Base-by-base conservation (phyloP, 2,113 vertebrate genomes). In the Tringa solitaria region DNA sequence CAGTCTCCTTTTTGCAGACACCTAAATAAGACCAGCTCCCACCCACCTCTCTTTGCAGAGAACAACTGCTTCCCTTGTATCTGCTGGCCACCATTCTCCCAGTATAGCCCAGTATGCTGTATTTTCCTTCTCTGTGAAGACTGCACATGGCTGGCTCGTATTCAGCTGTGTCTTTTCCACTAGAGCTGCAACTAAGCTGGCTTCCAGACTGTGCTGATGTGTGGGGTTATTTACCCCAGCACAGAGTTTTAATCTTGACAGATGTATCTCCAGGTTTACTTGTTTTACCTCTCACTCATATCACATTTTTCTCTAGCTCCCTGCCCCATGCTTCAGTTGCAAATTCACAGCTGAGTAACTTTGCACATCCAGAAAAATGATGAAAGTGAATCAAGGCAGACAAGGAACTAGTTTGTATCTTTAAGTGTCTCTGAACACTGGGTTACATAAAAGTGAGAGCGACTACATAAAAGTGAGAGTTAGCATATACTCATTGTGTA, bases 111-210 rank as follows among this genome's bases (percentile, higher is more conserved):
- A 72, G n/a, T n/a, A n/a, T 13, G 43, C 20, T 23, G 7, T 35
- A n/a, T n/a, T 9, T 82, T 37, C 48, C 23, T 76, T 28, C 54
- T 69, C 46, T 54, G 24, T 4, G 14, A 24, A 23, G 26, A 46
- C n/a, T 0, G 1, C 43, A 41, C 1, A 1, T 14, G 35, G 28
- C 43, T 53, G 43, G 56, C 45, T 75, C 3, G 2, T 14, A 32
- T 12, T 48, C 30, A 41, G 1, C 43, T 24, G 4, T 4, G 16
- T 14, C 57, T 82, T 54, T 41, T 43, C 6, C n/a, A 70, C 51
- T 39, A 67, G 22, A 30, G 39, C 27, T 65, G 22, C 0, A 1
- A 24, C 22, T 60, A 60, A 46, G 6, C 21, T 35, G 33, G 18
- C 19, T 51, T 85, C 41, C 28, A 89, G 63, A 27, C 33, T 45